Evolutionary conservation across 1,140 invertebrate species (phyloP).

Genomic region (Procambarus clarkii): DNA sequence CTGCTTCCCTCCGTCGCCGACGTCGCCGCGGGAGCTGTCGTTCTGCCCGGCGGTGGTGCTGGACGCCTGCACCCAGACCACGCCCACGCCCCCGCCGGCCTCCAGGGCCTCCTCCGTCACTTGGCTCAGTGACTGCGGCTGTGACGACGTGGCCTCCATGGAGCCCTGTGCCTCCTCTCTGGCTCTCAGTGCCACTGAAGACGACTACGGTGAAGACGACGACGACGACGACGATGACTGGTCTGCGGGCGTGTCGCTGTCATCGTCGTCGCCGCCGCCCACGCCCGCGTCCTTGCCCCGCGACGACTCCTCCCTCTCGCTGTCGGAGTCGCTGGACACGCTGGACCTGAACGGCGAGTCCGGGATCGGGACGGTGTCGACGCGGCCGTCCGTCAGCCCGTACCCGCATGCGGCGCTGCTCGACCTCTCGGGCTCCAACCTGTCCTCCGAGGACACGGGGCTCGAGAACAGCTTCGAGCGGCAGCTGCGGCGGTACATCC

Average conservation of each 20-base stretch:
- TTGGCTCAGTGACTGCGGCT: slow-evolving; percentile 65
- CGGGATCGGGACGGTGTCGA: slow-evolving; percentile 68
- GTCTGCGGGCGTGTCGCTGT: slow-evolving; percentile 47
- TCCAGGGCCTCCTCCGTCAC: slow-evolving; percentile 57
- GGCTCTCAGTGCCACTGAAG: slow-evolving; percentile 66
- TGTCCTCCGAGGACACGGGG: slow-evolving; percentile 71
- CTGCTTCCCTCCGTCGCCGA: background rate
- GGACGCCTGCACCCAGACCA: slow-evolving; percentile 59
- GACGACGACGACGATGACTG: slow-evolving; percentile 65
- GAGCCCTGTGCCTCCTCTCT: slow-evolving; percentile 68
- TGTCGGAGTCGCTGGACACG: slow-evolving; percentile 69
- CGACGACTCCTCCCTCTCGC: slow-evolving; percentile 66
- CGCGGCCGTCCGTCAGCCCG: slow-evolving; percentile 64
- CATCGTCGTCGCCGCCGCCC: slow-evolving; percentile 59
- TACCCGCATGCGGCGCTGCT: slow-evolving; percentile 45
- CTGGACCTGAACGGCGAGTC: slow-evolving; percentile 68
- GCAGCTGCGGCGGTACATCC: slow-evolving; percentile 65
- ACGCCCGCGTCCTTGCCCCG: slow-evolving; percentile 63
- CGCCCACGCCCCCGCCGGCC: slow-evolving; percentile 35
- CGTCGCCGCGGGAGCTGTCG: slow-evolving; percentile 9
- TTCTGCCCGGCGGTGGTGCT: slow-evolving; percentile 45
- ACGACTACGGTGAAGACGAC: slow-evolving; percentile 65
- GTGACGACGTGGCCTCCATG: slow-evolving; percentile 62
- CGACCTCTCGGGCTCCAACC: slow-evolving; percentile 70
- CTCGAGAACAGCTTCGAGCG: slow-evolving; percentile 68